Percentiles rank a stretch among this genome's conserved stretches.
Conservation (phyloP, 2,888 invertebrate genomes). For the Meliscaeva auricollis region DNA sequence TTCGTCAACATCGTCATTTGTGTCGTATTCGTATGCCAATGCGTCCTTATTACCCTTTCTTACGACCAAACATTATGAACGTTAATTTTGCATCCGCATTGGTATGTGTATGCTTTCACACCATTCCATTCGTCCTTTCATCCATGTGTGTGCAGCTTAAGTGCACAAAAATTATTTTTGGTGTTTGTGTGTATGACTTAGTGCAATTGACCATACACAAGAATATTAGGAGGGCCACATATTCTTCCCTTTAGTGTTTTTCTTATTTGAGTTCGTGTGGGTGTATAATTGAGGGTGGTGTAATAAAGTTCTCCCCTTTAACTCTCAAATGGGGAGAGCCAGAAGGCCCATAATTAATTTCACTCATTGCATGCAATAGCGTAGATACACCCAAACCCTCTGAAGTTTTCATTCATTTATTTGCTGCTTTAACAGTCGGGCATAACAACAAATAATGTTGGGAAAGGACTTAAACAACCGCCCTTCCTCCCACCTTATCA, state of each 20-base stretch:
- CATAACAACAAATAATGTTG: constrained; percentile 60
- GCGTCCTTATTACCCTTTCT: constrained; percentile 69
- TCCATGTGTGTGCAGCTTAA: constrained; percentile 36
- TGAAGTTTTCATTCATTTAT: constrained; percentile 63
- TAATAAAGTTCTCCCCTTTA: constrained; percentile 31
- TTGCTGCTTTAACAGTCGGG: constrained; percentile 51
- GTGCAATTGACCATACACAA: constrained; percentile 71
- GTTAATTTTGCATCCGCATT: constrained; percentile 37
- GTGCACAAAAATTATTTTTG: constrained; percentile 41
- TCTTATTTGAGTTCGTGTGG: constrained; percentile 32
- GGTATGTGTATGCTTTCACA: constrained; percentile 11
- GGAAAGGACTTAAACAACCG: constrained; percentile 33
- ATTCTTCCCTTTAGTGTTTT: constrained; percentile 5
- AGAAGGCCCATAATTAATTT: constrained; percentile 82
- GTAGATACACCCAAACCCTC: constrained; percentile 28
- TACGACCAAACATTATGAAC: constrained; percentile 49
- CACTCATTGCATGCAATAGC: constrained; percentile 81
- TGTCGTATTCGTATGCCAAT: constrained; percentile 55
- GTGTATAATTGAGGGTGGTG: constrained; percentile 48
- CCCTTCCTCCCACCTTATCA: not conserved
- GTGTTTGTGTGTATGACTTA: constrained; percentile 53
- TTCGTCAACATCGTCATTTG: constrained; percentile 73
- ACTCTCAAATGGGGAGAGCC: constrained; percentile 64
- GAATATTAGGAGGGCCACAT: constrained; percentile 63
- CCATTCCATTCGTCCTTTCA: not conserved